These are phyloP conservation scores for Prunella fulvescens DNA, from an alignment of 2,113 vertebrate genomes.

Conservation along the genomic window DNA sequence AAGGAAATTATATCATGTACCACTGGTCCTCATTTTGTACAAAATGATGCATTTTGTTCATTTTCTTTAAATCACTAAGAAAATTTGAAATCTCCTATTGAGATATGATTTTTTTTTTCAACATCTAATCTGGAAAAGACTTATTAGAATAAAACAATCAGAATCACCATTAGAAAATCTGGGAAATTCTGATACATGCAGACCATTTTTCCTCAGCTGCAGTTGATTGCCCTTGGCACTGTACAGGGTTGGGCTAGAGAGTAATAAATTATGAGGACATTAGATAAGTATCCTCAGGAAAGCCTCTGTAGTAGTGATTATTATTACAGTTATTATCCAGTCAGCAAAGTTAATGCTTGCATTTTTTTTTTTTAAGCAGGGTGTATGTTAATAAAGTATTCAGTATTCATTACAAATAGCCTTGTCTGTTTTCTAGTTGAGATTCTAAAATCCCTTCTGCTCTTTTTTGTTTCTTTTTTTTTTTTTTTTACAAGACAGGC, in stretches of 20 bases:
- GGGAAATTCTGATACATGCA: not conserved
- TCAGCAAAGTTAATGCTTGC: constrained; percentile 58
- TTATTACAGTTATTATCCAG: constrained; percentile 59
- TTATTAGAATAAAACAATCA: not conserved
- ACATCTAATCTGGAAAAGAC: not conserved
- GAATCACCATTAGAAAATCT: not conserved
- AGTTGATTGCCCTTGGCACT: constrained; percentile 33
- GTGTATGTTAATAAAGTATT: constrained; percentile 66
- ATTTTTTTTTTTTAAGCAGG: not conserved
- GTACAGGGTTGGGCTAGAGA: not conserved
- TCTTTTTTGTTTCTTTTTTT: not conserved
- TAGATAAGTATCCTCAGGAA: constrained; percentile 45
- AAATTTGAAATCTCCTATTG: not conserved
- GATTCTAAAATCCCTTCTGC: constrained; percentile 59
- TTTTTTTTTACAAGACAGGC: constrained; percentile 36
- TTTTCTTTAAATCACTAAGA: not conserved
- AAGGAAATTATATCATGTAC: not conserved
- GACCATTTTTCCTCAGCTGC: not conserved
- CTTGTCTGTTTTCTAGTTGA: constrained; percentile 63
- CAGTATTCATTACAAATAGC: constrained; percentile 71
- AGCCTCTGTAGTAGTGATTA: constrained; percentile 40
- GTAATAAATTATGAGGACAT: constrained; percentile 27
- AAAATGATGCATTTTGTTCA: not conserved
- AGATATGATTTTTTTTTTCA: not conserved
- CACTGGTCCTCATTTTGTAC: not conserved